A percentile compares a stretch with the other conserved stretches of the same genome.
Evolutionary conservation across 64 coral and sea anemone species (phyloP).

Genomic region (Orbicella faveolata): DNA sequence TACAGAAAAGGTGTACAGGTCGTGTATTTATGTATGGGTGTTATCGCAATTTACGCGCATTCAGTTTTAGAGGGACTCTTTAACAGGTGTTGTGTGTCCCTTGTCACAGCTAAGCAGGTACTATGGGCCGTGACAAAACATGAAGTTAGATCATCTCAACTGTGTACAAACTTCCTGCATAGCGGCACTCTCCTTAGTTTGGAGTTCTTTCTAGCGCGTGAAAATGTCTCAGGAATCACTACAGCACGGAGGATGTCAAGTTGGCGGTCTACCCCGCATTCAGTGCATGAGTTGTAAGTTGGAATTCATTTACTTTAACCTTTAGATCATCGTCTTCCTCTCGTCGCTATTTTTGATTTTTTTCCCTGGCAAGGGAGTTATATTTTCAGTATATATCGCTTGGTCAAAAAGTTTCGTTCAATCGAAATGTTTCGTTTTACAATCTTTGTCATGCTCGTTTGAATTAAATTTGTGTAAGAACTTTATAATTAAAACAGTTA

Average conservation of each 20-base stretch:
- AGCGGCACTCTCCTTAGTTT: slow-evolving; percentile 23
- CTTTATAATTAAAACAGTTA: background rate
- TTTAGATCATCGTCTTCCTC: background rate
- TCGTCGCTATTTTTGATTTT: background rate
- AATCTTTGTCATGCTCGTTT: background rate
- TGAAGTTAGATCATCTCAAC: slow-evolving; percentile 31
- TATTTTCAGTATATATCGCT: background rate
- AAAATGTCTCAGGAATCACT: slow-evolving; percentile 36
- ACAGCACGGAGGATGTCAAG: slow-evolving; percentile 35
- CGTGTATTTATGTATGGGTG: too few relatives aligned
- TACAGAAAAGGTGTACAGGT: too few relatives aligned
- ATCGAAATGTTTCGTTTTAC: background rate
- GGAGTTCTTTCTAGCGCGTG: background rate
- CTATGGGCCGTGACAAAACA: slow-evolving; percentile 19
- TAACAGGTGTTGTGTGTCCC: background rate
- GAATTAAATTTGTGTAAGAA: background rate
- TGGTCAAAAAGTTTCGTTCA: background rate
- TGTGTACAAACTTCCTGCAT: slow-evolving; percentile 37
- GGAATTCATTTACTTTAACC: background rate
- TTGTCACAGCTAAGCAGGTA: slow-evolving; percentile 20
- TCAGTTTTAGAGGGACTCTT: background rate
- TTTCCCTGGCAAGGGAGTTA: background rate
- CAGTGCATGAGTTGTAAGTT: slow-evolving; percentile 50
- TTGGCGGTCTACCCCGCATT: slow-evolving; percentile 14
- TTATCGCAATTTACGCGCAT: background rate